Base-by-base conservation (phyloP, 2,113 vertebrate species). In the Stomatorhinus ivindoensis region DNA sequence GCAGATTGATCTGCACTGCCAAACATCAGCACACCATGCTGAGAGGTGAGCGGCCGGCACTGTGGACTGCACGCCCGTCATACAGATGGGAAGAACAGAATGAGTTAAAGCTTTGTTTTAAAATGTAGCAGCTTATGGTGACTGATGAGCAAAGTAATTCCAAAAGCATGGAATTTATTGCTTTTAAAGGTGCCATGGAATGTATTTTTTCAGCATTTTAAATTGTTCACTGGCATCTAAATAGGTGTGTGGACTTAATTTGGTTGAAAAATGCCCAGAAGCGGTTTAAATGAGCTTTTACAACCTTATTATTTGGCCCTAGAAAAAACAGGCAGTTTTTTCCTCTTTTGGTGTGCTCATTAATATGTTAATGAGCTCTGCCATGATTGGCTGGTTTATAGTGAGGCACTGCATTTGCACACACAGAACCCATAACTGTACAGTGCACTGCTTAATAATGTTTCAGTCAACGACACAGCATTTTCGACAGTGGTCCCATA, bases 1-100 rank as follows among this genome's bases (percentile, higher is more conserved):
- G 96, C 11, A 94, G 97, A 69, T 93, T 97, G 90, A 97, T 97
- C 94, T 97, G 97, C 90, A 97, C 97, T 4, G 96, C 97, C 93
- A 97, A 97, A 92, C 96, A 97, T 93, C 97, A 97, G 93, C 95
- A 96, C 92, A 96, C 96, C 91, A 96, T 96, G 96, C 89, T 97
- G 86, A 94, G 94, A 95, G 96, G 96, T 96, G 84, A 89, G 55
- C 6, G 31, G 21, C 27, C 46, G 24, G 53, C 35, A 17, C 84
- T n/a, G n/a, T 9, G 55, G 55, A 61, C 55, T 7, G 53, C 47
- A 50, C 8, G 21, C 11, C 24, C 24, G 1, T 86, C 10, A 42
- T 84, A n/a, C 21, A 15, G 73, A 39, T 27, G 27, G 15, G 31
- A 0, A 6, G 27, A 15, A 5, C 11, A 80, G 27, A 39, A 35